Evolutionary conservation across 2,113 vertebrate genomes (phyloP), one percentile per base, ranked within the genome.

Genomic region (Silurus glanis): DNA sequence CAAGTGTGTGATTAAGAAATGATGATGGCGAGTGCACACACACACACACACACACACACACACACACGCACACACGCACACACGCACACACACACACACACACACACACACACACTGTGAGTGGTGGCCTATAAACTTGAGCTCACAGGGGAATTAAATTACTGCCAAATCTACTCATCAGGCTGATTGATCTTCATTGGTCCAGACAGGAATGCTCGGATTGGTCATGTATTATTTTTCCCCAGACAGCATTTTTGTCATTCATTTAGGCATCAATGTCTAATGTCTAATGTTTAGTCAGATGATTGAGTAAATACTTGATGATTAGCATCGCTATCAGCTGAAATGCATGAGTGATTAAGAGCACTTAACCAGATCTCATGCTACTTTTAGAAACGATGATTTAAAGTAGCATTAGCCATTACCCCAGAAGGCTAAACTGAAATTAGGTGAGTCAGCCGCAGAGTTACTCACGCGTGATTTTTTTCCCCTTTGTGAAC

Each of bases 381-480:
- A n/a, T 17, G 17, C 51, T n/a, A n/a, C 58, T n/a, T 58, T 61
- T 19, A 37, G 12, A 21, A 67, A 53, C 19, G 62, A 53, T 55
- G 58, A 66, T 53, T 59, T 81, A 28, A 9, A 61, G 51, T 4
- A 16, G 1, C 5, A 72, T 86, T 74, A 72, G 55, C 45, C 3
- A 51, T 74, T 23, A n/a, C 9, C 55, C 85, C 79, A 1, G n/a
- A 87, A 76, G 69, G 82, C 45, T 82, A 80, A 80, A 84, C 25
- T 47, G 16, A 83, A 80, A 80, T 25, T 72, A 72, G 37, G 19
- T 86, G 85, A 82, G 66, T 86, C 76, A 83, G n/a, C 0, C 7
- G 17, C 81, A 37, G 21, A 47, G 59, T 58, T 83, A 71, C 59
- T 89, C 82, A 86, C 81, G 23, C 14, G 3, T 28, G 13, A 9